Evolutionary conservation across 2,797 vertebrate species (phyloP).

Genomic region (Chiloscyllium punctatum): DNA sequence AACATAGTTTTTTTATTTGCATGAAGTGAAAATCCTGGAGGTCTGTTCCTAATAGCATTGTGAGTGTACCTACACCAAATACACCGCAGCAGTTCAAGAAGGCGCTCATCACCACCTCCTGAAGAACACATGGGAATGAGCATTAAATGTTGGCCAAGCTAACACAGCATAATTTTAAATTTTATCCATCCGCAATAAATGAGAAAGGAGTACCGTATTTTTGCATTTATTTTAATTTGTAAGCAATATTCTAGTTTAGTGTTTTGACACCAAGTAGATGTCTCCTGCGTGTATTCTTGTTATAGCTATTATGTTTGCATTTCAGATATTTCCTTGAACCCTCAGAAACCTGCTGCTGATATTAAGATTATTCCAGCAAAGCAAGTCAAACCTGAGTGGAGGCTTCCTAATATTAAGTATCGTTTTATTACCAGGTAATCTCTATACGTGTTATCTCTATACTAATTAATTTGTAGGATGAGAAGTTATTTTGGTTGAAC

Average conservation of each 20-base stretch:
- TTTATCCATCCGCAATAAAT: background rate
- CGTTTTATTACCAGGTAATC: constrained; percentile 28
- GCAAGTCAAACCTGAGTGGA: constrained; percentile 21
- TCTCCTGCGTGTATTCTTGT: background rate
- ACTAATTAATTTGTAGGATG: background rate
- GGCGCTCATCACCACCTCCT: no score
- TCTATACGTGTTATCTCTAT: background rate
- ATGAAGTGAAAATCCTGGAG: no score
- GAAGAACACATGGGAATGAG: no score
- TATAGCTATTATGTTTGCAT: constrained; percentile 13
- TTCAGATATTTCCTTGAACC: constrained; percentile 33
- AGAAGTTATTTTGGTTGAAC: background rate
- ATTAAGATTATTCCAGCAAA: constrained; percentile 31
- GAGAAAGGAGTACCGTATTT: background rate
- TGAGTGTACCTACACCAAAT: no score
- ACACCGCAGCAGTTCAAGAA: no score
- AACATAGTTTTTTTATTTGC: no score
- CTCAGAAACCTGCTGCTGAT: background rate
- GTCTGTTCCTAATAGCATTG: no score
- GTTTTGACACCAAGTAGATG: background rate
- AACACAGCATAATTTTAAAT: background rate
- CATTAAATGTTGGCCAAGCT: no score
- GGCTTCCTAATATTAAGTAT: constrained; percentile 24
- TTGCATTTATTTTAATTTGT: background rate
- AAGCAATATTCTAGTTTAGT: background rate